These are phyloP conservation scores for Coptotermes formosanus DNA, from an alignment of 1,140 invertebrate species.

Conservation along the genomic window DNA sequence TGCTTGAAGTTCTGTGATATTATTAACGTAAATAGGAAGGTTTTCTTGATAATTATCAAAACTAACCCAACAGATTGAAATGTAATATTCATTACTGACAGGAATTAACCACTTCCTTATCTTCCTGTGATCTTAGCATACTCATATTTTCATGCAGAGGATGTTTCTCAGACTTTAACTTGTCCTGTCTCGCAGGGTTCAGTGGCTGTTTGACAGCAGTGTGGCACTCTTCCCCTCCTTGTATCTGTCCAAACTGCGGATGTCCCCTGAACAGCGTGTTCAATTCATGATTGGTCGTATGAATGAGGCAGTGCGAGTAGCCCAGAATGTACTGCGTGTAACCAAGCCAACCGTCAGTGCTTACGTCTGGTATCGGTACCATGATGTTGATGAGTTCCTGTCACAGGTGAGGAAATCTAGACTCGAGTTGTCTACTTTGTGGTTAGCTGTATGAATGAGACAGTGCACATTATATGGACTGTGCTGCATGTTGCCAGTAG, in stretches of 20 bases:
- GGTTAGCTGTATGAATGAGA: too few relatives aligned
- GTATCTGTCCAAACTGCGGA: slow-evolving; percentile 56
- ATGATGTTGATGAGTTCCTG: slow-evolving; percentile 57
- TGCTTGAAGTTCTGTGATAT: too few relatives aligned
- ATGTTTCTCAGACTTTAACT: not conserved
- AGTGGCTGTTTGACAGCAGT: slow-evolving; percentile 65
- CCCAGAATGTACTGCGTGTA: slow-evolving; percentile 41
- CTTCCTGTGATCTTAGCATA: too few relatives aligned
- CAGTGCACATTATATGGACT: too few relatives aligned
- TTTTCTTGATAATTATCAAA: too few relatives aligned
- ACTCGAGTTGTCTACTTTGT: too few relatives aligned
- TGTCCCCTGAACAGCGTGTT: slow-evolving; percentile 50
- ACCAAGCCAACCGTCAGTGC: slow-evolving; percentile 52
- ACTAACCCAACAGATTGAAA: too few relatives aligned
- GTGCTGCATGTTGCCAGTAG: too few relatives aligned
- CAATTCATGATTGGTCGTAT: slow-evolving; percentile 61
- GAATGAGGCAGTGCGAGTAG: slow-evolving; percentile 58
- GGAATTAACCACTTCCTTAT: too few relatives aligned
- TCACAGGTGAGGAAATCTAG: slow-evolving; percentile 48
- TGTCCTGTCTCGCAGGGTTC: slow-evolving; percentile 52
- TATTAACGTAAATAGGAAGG: too few relatives aligned
- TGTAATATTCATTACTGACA: too few relatives aligned
- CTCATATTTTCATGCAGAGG: not conserved
- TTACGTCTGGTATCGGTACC: slow-evolving; percentile 71
- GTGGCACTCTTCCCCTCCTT: slow-evolving; percentile 64